phyloP scores from a whole-genome alignment of 2,888 invertebrate genomes.

The Fragum fragum region DNA sequence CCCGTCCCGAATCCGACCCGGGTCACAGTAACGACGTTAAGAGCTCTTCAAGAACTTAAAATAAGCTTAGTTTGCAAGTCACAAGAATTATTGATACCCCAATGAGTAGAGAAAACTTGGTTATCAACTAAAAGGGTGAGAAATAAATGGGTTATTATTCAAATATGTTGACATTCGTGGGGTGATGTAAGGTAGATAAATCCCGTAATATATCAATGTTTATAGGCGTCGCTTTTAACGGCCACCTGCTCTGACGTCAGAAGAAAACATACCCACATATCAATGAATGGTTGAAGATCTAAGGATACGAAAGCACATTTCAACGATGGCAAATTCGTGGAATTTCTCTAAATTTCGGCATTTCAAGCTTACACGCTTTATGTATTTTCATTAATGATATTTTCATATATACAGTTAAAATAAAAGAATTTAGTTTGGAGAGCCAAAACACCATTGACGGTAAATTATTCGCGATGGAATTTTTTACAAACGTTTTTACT shows the following conservation, averaged over 20 bases:
- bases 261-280: slow-evolving; percentile 45
- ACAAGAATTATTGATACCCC: too few species aligned
- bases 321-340: slow-evolving; percentile 34
- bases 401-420: neutral
- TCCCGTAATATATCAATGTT: slow-evolving; percentile 22
- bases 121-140: too few species aligned
- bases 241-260: slow-evolving; percentile 67
- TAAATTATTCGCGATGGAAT: slow-evolving; percentile 38
- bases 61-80: too few species aligned
- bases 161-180: neutral
- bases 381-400: neutral
- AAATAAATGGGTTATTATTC: too few species aligned
- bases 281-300: slow-evolving; percentile 56
- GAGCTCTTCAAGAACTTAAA: too few species aligned
- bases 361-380: slow-evolving; percentile 12
- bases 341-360: slow-evolving; percentile 11
- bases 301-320: neutral
- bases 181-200: slow-evolving; percentile 1
- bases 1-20: too few species aligned
- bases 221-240: slow-evolving; percentile 52
- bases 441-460: neutral
- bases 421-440: neutral
- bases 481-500: slow-evolving; percentile 48
- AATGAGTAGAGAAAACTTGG: too few species aligned
- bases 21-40: too few species aligned